Evolutionary conservation across 2,888 invertebrate genomes (phyloP).

Genomic region (Sepioteuthis lessoniana): DNA sequence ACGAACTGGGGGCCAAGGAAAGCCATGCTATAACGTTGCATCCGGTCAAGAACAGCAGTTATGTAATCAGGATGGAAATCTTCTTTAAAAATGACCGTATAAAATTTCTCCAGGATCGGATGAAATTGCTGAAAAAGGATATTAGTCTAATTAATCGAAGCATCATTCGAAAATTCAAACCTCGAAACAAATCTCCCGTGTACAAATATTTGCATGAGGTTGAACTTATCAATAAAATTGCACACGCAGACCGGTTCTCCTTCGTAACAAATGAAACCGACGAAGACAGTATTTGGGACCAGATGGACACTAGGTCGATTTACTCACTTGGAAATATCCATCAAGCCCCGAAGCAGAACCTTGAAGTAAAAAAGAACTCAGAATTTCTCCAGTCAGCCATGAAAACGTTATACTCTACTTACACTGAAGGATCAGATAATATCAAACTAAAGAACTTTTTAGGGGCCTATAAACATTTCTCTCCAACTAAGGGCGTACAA

Average conservation of each 20-base stretch:
- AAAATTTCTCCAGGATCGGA: conserved; percentile 63
- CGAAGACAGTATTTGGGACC: neutral
- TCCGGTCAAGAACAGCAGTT: conserved; percentile 89
- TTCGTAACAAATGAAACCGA: neutral
- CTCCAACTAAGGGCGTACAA: neutral
- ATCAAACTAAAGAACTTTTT: conserved; percentile 39
- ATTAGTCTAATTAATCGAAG: neutral
- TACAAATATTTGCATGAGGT: conserved; percentile 26
- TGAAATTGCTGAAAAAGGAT: neutral
- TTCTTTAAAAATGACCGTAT: conserved; percentile 83
- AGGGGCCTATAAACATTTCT: neutral
- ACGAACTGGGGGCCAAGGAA: conserved; percentile 88
- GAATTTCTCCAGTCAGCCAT: neutral
- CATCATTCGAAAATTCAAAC: conserved; percentile 77
- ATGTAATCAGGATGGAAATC: conserved; percentile 90
- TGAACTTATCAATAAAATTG: neutral
- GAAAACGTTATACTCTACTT: neutral
- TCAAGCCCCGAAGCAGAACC: neutral
- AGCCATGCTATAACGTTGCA: conserved; percentile 96
- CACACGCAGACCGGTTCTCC: neutral
- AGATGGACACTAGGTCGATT: neutral
- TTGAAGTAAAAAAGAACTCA: neutral
- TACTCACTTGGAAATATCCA: neutral
- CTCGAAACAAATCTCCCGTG: conserved; percentile 40
- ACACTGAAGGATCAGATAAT: neutral